phyloP scores from a whole-genome alignment of 2,797 vertebrate species.

The Pampus argenteus region DNA sequence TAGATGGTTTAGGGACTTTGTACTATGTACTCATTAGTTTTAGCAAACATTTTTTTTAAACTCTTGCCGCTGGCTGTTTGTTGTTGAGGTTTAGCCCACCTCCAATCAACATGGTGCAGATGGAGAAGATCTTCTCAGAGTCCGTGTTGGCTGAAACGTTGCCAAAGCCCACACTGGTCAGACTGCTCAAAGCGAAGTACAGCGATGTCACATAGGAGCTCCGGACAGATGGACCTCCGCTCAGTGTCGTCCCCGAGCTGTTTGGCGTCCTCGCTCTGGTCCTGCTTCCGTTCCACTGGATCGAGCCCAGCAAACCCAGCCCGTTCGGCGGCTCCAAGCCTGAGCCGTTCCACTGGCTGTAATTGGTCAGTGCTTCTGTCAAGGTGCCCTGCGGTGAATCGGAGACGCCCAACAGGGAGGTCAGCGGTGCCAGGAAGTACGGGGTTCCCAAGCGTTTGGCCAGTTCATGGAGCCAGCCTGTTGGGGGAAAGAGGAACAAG shows the following conservation, averaged over 20 bases:
- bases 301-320: conserved; percentile 33
- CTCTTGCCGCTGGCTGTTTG: not conserved
- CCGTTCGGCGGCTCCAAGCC: conserved; percentile 43
- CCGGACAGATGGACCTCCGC: conserved; percentile 89
- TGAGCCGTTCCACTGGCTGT: conserved; percentile 73
- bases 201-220: conserved; percentile 93
- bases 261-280: conserved; percentile 44
- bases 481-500: conserved; percentile 15
- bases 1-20: not conserved
- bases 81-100: conserved; percentile 73
- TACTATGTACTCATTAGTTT: not conserved
- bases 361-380: conserved; percentile 57
- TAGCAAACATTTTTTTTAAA: not conserved
- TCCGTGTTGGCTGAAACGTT: conserved; percentile 94
- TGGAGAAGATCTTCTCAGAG: conserved; percentile 94
- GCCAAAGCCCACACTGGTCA: conserved; percentile 94
- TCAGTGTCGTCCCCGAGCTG: conserved; percentile 67
- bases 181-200: conserved; percentile 93
- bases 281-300: conserved; percentile 69
- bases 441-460: conserved; percentile 88
- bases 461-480: conserved; percentile 91
- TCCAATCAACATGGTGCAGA: conserved; percentile 93
- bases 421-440: conserved; percentile 81
- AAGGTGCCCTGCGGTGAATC: conserved; percentile 55
- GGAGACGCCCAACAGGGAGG: conserved; percentile 74